Base-by-base conservation (phyloP, 1,140 invertebrate genomes). In the Listronotus oregonensis region DNA sequence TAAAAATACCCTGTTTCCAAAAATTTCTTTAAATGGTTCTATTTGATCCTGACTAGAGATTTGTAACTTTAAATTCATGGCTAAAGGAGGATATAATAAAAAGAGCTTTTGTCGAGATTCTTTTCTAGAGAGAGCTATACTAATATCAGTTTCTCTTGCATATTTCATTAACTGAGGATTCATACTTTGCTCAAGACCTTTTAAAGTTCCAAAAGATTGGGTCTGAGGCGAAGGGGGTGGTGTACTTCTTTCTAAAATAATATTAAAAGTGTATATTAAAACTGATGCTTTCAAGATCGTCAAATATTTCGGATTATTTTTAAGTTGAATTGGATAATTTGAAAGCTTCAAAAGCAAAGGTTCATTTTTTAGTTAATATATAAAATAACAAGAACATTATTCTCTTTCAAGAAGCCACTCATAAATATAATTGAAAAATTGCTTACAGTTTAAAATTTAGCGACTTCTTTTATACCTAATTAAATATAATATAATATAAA, bases 91-190 rank as follows among this genome's bases (percentile, higher is more conserved):
- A 59, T 76, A 76, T 3, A 78, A 65, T 56, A 80, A 84, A 76
- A 93, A 93, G 5, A 94, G 76, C 69, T 87, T 84, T 58, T 86
- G 84, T 66, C 91, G 81, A 68, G 87, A 85, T 74, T 96, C 93
- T 72, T 87, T 87, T 60, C 94, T 82, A 0, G 90, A 87, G 60
- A 87, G 84, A 18, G 90, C 87, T 67, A 96, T 92, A 27, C 91
- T 91, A 27, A 87, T 85, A 74, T 95, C 93, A 0, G 93, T 95
- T 82, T 97, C 95, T 49, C 92, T 82, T 0, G 93, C 90, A 78
- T 96, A 96, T 77, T 92, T 92, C 73, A 92, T 92, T 32, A 96
- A 79, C 73, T 94, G 90, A 5, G 93, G 93, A 81, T 95, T 95
- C 85, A 95, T 91, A 70, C 90, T 94, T 72, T 95, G 91, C 73